Base-by-base conservation (phyloP, 2,797 vertebrate genomes). In the Chelmon rostratus region DNA sequence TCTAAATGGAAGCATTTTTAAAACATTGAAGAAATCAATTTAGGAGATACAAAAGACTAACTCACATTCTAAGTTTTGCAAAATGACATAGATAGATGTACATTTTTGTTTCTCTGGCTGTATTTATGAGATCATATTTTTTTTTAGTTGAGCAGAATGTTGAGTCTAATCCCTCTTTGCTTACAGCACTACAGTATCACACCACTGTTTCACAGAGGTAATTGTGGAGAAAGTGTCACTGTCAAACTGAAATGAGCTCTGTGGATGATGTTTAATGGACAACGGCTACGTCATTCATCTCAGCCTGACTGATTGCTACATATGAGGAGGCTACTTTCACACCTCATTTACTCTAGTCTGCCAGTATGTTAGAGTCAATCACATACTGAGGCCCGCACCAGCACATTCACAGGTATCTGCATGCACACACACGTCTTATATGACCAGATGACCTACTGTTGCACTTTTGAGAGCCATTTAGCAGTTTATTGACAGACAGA, bases 281-380 rank as follows among this genome's bases (percentile, higher is more conserved):
- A 81, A 86, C 70, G 62, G 56, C 78, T 33, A 54, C 79, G 88
- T 80, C 88, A 92, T 91, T 87, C 87, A 88, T 88, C 75, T 83
- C 75, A 78, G 85, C 59, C 82, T 72, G 84, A 76, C 73, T 84
- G 90, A 91, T 84, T 89, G 86, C 80, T 75, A 53, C 53, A 16
- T 71, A 79, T 8, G 38, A 73, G 44, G 72, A 83, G 84, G 76
- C 76, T 86, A 85, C 83, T 91, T 92, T 91, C 89, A 93, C 88
- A 92, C 86, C 86, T 90, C 89, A 93, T 91, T 92, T 91, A 80
- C 73, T 19, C 52, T n/a, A 83, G 80, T 80, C 82, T 67, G 59
- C 81, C 70, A 64, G 73, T 71, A 68, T 81, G 83, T 68, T 72
- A 75, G 68, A 88, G 84, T 89, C 81, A 86, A 84, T 87, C 74